Evolutionary conservation across 2,888 invertebrate genomes (phyloP), one percentile per base, ranked within the genome.

Genomic region (Amblyjoppa proteus): DNA sequence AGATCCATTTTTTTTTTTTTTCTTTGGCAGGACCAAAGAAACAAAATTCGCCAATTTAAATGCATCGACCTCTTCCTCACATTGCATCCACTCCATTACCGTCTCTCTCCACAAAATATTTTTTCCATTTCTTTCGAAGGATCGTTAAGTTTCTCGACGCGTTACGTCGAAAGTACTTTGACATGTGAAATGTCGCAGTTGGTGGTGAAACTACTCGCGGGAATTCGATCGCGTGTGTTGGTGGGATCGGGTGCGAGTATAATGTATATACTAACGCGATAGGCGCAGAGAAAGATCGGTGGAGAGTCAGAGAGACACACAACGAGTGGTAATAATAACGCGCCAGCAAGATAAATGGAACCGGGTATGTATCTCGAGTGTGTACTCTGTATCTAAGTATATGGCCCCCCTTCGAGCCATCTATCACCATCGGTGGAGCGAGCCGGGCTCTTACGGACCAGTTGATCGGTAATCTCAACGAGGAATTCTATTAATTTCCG

Each of bases 1-100:
- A 28, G 41, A 78, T 11, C 41, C 41, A 20, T 20, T 66, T 69
- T 68, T 61, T 16, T n/a, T 20, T 56, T 13, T 31, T 28, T 31
- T 41, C n/a, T 53, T 25, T 16, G 41, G 53, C 25, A n/a, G 34
- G 0, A 9, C 16, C 13, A 3, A 41, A 51, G n/a, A 64, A 56
- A 79, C 74, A 64, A 64, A 89, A 89, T 88, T 61, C 79, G 76
- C 73, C 88, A 56, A 90, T 90, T 90, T 89, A 88, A 90, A 89
- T 90, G 90, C 89, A 89, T 88, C 87, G 85, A 64, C 61, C 84
- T 76, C 41, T 53, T 73, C 64, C 31, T 34, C 64, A 6, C 7
- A 34, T 64, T 16, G 31, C 34, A 6, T 34, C 31, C 3, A 13
- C 64, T 64, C 64, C 0, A 28, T 66, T 56, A 16, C 9, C 31